Evolutionary conservation across 2,797 vertebrate species (phyloP), one percentile per base, ranked within the genome.

Genomic region (Prionace glauca): DNA sequence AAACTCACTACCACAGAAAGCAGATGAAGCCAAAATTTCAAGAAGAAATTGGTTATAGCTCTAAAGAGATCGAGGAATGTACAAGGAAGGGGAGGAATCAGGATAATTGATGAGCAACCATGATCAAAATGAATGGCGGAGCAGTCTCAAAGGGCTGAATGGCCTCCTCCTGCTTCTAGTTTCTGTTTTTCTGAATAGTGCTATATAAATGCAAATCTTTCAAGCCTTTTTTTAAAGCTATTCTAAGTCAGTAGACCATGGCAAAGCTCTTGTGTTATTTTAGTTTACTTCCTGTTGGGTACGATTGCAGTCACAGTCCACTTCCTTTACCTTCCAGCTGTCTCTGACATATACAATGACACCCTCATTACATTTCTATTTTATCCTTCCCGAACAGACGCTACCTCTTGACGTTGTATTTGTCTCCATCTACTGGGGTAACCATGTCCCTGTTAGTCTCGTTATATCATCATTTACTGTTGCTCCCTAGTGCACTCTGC

Each of bases 361-460:
- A 26, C 3, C 26, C 65, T 3, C 32, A 16, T 91, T 91, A 62
- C 32, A 67, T 67, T 91, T 91, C 60, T 2, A 0, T 12, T 67
- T 62, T 0, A 10, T 1, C 24, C 62, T 69, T 20, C 10, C 90
- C 41, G 90, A 92, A 26, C 5, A 3, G 2, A 16, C 60, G 26
- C 86, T 65, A 36, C n/a, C 65, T 22, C 3, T 24, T n/a, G 20
- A 45, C 3, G 65, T 92, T 67, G 90, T 67, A 92, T 92, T 65
- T 92, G 90, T 69, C 90, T 41, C 90, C 90, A 92, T 41, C 90
- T 92, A 69, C 90, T 92, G 90, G 90, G 10, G 20, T 41, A 41
- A 92, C 22, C 90, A 22, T n/a, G 29, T 22, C 20, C 12, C n/a
- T 92, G 65, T 92, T 3, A 84, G 5, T 92, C 62, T 18, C 0